A percentile compares a stretch with the other conserved stretches of the same genome.
Evolutionary conservation across 2,113 vertebrate genomes (phyloP).

Genomic region (Struthidea cinerea): DNA sequence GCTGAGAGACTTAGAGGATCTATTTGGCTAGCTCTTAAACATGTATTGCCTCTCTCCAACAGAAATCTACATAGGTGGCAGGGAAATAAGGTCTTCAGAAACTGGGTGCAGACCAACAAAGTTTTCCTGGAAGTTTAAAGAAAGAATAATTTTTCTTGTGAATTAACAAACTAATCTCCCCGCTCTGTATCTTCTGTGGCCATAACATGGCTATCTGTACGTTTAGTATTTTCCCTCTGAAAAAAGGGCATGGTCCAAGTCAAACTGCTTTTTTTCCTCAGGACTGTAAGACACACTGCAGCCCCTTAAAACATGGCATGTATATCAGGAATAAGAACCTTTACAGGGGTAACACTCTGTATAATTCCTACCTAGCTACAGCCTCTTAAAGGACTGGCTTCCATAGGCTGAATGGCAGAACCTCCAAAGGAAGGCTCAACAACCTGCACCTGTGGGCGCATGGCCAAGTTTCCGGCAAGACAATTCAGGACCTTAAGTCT

Average conservation of each 20-base stretch:
- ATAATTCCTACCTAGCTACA: no score
- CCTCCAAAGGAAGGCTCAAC: neutral
- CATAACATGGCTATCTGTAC: fast-evolving
- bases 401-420: fast-evolving
- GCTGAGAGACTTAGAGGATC: neutral
- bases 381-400: neutral
- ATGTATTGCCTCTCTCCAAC: neutral
- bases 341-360: fast-evolving
- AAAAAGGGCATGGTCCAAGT: neutral
- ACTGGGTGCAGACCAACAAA: neutral
- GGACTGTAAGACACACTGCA: neutral
- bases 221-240: neutral
- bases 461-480: neutral
- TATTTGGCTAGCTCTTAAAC: neutral
- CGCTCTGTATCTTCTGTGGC: neutral
- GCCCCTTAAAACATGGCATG: fast-evolving
- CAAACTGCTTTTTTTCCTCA: neutral
- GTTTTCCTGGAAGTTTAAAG: neutral
- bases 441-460: no score
- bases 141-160: neutral
- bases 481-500: neutral
- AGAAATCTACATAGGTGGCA: neutral
- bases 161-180: neutral
- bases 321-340: fast-evolving
- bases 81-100: neutral